Base-by-base conservation (phyloP, 1,140 invertebrate species). In the Brachionus manjavacas region DNA sequence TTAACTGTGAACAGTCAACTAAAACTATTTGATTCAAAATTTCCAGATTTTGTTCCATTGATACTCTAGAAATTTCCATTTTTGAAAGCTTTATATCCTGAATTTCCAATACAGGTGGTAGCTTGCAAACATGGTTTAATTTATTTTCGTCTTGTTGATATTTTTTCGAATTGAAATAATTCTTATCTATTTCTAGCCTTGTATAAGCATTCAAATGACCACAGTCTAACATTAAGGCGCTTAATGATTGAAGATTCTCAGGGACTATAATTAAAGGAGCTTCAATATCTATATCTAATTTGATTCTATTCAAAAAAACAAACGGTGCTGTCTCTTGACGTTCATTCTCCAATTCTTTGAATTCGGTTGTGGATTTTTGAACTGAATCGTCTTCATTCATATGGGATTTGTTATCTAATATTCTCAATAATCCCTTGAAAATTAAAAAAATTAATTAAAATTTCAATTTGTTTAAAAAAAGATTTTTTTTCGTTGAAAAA, bases 261-360 rank as follows among this genome's bases (percentile, higher is more conserved):
- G 81, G 81, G 7, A 83, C 0, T 52, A 83, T 31, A 9, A 83
- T 70, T 14, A 68, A 28, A 49, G 81, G 81, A 11, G 81, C 81
- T 43, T 83, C 25, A 23, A 83, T 43, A 16, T 55, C 68, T 28
- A 83, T 39, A 46, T 83, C 81, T 12, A 83, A 35, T 68, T 83
- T 68, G 8, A 83, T 46, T 70, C 60, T 41, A 41, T 52, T 60
- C 23, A 81, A 9, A 83, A 83, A 83, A 6, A 39, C 20, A 52
- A 68, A 68, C 49, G 7, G 6, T n/a, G 28, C 1, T 12, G n/a
- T 64, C 46, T 83, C 7, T 43, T 39, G 9, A 23, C 52, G 31
- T 66, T 23, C 11, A 7, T 4, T n/a, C 66, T 68, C 81, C n/a
- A 83, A 8, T 41, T 83, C 20, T 25, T 46, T 46, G 4, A 31